Conservation (phyloP, 30 jellyfish, hydroid and myxozoan species). For the Rhopilema esculentum region DNA sequence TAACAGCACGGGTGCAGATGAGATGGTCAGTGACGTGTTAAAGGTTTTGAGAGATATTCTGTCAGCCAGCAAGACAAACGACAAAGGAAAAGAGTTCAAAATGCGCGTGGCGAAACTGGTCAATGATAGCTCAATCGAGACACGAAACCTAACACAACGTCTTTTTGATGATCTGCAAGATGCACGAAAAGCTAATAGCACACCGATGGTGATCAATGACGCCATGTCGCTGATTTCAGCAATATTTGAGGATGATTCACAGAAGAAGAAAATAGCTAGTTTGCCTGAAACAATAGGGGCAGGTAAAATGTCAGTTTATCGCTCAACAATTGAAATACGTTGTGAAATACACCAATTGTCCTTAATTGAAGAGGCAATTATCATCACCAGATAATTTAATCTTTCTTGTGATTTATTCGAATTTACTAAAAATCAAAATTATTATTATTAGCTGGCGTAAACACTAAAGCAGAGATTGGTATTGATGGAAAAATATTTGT, state of each 20-base stretch:
- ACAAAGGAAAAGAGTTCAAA: constrained; percentile 72
- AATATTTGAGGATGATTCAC: constrained; percentile 69
- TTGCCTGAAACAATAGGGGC: constrained; percentile 13
- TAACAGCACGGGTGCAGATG: constrained; percentile 69
- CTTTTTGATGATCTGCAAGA: constrained; percentile 83
- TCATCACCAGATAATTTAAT: no score
- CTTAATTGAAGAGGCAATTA: no score
- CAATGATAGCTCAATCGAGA: constrained; percentile 85
- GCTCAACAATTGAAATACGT: no score
- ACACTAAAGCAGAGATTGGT: no score
- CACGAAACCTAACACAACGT: constrained; percentile 80
- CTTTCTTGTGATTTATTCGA: no score
- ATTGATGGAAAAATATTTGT: no score
- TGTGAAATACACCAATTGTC: no score
- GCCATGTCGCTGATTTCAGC: constrained; percentile 86
- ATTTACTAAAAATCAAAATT: no score
- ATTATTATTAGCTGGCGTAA: no score
- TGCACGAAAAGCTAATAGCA: constrained; percentile 67
- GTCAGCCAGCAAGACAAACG: constrained; percentile 76
- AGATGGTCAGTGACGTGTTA: constrained; percentile 90
- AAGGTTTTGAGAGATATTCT: constrained; percentile 90
- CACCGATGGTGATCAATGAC: constrained; percentile 84
- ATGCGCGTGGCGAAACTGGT: constrained; percentile 81
- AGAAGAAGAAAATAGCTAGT: constrained; percentile 54
- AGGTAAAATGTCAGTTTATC: not conserved